These are phyloP conservation scores for Zoroaster sp. DNA, from an alignment of 53 echinoderm and acorn worm genomes.

Conservation along the genomic window DNA sequence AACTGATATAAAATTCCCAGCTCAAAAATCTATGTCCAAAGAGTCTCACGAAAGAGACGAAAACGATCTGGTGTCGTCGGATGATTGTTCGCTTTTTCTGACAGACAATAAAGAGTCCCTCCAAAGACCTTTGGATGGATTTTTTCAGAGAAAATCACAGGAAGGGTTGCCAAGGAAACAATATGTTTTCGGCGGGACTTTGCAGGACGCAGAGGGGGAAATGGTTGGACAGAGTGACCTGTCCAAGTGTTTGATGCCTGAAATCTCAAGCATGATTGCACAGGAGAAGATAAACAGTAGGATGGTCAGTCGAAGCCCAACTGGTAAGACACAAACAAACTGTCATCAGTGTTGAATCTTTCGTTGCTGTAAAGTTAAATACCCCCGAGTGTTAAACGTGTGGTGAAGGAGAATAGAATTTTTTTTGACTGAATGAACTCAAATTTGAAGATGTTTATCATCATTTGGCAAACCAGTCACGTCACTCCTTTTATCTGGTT, in stretches of 20 bases:
- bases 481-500: too few species aligned
- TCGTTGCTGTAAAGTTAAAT: too few species aligned
- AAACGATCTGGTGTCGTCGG: neutral
- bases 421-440: too few species aligned
- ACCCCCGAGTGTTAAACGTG: too few species aligned
- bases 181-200: neutral
- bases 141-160: neutral
- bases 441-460: too few species aligned
- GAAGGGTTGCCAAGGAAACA: slow-evolving; percentile 4
- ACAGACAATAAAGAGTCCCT: neutral
- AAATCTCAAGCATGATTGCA: neutral
- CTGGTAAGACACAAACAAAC: slow-evolving; percentile 13
- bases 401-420: too few species aligned
- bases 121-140: neutral
- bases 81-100: neutral
- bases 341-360: too few species aligned
- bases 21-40: neutral
- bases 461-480: too few species aligned
- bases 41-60: neutral
- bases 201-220: neutral
- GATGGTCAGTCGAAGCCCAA: neutral
- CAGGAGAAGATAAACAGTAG: neutral
- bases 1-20: neutral
- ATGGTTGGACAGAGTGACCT: neutral
- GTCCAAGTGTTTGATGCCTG: neutral